Percentiles rank a stretch among this genome's conserved stretches.
These are phyloP conservation scores for Palloptera scutellata DNA, from an alignment of 2,888 invertebrate species.

Conservation along the genomic window DNA sequence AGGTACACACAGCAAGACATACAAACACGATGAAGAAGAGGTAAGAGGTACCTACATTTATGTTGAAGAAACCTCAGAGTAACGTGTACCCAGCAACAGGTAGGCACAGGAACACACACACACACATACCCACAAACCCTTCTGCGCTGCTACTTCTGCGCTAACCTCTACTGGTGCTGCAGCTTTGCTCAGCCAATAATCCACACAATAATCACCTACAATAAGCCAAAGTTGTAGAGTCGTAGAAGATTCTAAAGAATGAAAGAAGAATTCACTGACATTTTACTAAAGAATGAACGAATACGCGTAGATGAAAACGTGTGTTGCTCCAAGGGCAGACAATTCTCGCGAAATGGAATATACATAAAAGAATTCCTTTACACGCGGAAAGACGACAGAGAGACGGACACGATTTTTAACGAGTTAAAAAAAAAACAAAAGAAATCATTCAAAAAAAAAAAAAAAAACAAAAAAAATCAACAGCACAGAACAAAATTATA, in stretches of 20 bases:
- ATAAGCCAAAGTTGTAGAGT: constrained; percentile 10
- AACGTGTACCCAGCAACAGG: constrained; percentile 34
- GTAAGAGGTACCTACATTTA: not conserved
- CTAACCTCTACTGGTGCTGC: not conserved
- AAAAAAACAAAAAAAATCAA: constrained; percentile 21
- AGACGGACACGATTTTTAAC: constrained; percentile 55
- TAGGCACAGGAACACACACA: constrained; percentile 26
- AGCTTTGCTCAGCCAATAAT: constrained; percentile 37
- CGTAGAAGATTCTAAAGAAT: constrained; percentile 8
- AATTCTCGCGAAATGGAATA: constrained; percentile 60
- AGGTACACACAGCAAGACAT: not conserved
- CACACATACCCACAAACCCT: constrained; percentile 24
- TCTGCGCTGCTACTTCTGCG: not conserved
- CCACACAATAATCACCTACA: constrained; percentile 32
- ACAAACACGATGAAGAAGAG: not conserved
- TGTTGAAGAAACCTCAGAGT: not conserved
- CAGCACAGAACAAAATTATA: constrained; percentile 45
- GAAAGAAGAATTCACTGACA: constrained; percentile 4
- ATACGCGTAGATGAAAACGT: constrained; percentile 34
- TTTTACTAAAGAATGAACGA: constrained; percentile 21
- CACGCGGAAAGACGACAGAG: constrained; percentile 29
- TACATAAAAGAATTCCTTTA: constrained; percentile 57
- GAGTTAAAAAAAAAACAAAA: constrained; percentile 46
- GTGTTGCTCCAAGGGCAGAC: constrained; percentile 55
- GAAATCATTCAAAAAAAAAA: constrained; percentile 7